Evolutionary conservation across 2,888 invertebrate species (phyloP), one percentile per base, ranked within the genome.

Genomic region (Ophion ellenae): DNA sequence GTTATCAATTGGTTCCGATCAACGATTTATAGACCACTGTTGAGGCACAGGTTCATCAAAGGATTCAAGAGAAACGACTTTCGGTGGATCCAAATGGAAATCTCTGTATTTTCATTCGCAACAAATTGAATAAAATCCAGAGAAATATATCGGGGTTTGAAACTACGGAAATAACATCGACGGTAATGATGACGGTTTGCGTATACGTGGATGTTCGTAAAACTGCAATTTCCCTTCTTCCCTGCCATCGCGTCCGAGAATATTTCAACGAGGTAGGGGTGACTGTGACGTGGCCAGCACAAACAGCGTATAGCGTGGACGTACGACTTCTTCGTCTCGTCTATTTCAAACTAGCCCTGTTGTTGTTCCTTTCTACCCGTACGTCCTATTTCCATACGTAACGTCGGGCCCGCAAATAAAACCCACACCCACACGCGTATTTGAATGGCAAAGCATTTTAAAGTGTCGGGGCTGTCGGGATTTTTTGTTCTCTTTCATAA

Each of bases 201-300:
- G 40, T 20, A n/a, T 11, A 59, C 73, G 61, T 59, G 40, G 40
- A 5, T 20, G 20, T 40, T 73, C 40, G 20, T 17, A 20, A 24
- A 70, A 10, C 6, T 40, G 36, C 11, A 36, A 11, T 10, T 20
- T 57, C 20, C 11, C 59, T 20, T 32, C 36, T 24, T 17, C 53
- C 53, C 17, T 28, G 24, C 28, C 28, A 32, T 61, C 14, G 20
- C 20, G 40, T 36, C 20, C n/a, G 73, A 14, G 40, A 73, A 61
- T 73, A 73, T 61, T 59, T 73, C 73, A 57, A 36, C 57, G 59
- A 59, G 36, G 57, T 32, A 57, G 32, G 59, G 32, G 36, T 36
- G 36, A 32, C 32, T 57, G 36, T 59, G 57, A 36, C 36, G 11
- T 20, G 59, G 36, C 73, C 36, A 11, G 40, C 73, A 53, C 36